Base-by-base conservation (phyloP, 2,113 vertebrate genomes). In the Lepisosteus oculatus region DNA sequence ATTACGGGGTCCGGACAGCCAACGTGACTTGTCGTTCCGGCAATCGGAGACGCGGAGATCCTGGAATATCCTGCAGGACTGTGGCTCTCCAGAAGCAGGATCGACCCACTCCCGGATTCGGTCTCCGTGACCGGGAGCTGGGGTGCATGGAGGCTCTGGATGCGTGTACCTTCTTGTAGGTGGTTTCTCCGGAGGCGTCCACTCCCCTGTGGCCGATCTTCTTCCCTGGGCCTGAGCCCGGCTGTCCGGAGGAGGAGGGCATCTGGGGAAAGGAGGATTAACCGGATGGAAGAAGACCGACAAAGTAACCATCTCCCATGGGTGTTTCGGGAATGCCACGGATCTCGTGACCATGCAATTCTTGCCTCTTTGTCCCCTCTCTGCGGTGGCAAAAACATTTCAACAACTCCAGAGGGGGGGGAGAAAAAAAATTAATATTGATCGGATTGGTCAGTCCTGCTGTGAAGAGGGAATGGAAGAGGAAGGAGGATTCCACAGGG, bases 141-240 rank as follows among this genome's bases (percentile, higher is more conserved):
- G 66, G 65, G 76, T 55, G 68, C 65, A 43, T 14, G n/a, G 44
- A 17, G 44, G 44, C 13, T n/a, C n/a, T 47, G 64, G 12, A 29
- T 9, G 65, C 17, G 59, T 41, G 17, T 70, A 97, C 97, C 94
- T 99, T 99, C 87, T 99, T 99, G 83, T 99, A 99, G 3, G 97
- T 95, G 61, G 97, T 99, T 81, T 99, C 95, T 0, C 97, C 97
- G 0, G 97, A 98, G 0, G 97, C 95, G n/a, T 99, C 97, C 0
- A 99, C 93, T 0, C 96, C 88, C 70, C 97, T 90, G 82, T 99
- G 97, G 8, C 97, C 97, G 4, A 99, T 93, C 83, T 95, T 97
- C 86, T 92, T 97, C 72, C 97, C 95, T 2, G 92, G 92, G 71
- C 93, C 91, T 3, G 87, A 85, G 57, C 88, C 89, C 0, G 87